These are phyloP conservation scores for Chaetodon trifascialis DNA, from an alignment of 2,113 vertebrate genomes.

Conservation along the genomic window DNA sequence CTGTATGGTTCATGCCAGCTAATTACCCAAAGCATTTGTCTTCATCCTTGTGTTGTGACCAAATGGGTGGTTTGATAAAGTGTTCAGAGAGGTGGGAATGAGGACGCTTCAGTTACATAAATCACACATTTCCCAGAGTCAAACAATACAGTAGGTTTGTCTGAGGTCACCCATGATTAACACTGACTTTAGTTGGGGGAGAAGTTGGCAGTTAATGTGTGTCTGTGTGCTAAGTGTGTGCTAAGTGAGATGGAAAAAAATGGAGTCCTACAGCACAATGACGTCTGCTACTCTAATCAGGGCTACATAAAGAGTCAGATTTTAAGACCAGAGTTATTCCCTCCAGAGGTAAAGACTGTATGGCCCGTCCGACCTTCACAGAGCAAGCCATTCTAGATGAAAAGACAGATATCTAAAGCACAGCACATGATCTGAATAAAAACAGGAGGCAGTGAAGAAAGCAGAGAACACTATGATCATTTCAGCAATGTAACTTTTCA, in stretches of 20 bases:
- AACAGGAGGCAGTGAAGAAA: slow-evolving; percentile 12
- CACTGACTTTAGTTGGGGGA: slow-evolving; percentile 31
- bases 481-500: slow-evolving; percentile 48
- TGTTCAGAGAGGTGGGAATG: slow-evolving; percentile 34
- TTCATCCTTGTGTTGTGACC: slow-evolving; percentile 67
- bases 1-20: slow-evolving; percentile 54
- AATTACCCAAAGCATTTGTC: slow-evolving; percentile 65
- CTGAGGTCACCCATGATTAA: slow-evolving; percentile 54
- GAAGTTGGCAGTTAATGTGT: slow-evolving; percentile 33
- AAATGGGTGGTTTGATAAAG: slow-evolving; percentile 60
- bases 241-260: slow-evolving; percentile 13
- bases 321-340: slow-evolving; percentile 41
- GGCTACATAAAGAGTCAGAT: slow-evolving; percentile 14
- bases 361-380: slow-evolving; percentile 40
- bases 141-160: slow-evolving; percentile 41
- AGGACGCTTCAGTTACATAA: slow-evolving; percentile 56
- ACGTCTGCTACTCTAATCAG: slow-evolving; percentile 41
- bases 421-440: slow-evolving; percentile 53
- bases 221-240: slow-evolving; percentile 31
- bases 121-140: slow-evolving; percentile 54
- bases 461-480: slow-evolving; percentile 21
- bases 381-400: slow-evolving; percentile 23
- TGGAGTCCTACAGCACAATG: slow-evolving; percentile 15
- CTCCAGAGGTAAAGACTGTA: slow-evolving; percentile 18
- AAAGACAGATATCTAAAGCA: slow-evolving; percentile 47